phyloP scores from a whole-genome alignment of 2,888 invertebrate genomes.

The Troides aeacus region DNA sequence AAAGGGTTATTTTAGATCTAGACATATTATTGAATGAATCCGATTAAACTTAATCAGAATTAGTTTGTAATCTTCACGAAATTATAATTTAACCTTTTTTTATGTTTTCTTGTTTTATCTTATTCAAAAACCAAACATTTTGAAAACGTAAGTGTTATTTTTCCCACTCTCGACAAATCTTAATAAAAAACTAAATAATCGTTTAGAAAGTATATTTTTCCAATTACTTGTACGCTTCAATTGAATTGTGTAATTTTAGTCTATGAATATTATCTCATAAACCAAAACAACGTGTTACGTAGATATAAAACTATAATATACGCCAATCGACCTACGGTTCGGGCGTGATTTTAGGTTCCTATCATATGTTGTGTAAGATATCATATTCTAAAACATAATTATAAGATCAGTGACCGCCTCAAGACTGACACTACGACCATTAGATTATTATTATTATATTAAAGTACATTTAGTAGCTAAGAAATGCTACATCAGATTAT shows the following conservation, averaged over 20 bases:
- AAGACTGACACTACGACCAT: constrained; percentile 34
- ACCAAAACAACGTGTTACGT: constrained; percentile 24
- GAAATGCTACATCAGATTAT: background rate
- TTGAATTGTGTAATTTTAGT: background rate
- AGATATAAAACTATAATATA: constrained; percentile 11
- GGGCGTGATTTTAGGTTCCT: constrained; percentile 11
- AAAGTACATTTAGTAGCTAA: background rate
- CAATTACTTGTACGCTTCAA: background rate
- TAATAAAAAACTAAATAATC: background rate
- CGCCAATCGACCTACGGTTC: constrained; percentile 1
- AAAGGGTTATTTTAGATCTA: too few relatives aligned
- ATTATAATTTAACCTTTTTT: too few relatives aligned
- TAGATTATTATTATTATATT: background rate
- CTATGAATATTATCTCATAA: constrained; percentile 2
- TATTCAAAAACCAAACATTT: background rate
- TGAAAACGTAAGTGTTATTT: background rate
- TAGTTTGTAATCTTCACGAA: too few relatives aligned
- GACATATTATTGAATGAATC: too few relatives aligned
- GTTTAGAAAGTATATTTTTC: constrained; percentile 1
- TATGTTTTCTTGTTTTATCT: background rate
- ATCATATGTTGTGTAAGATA: constrained; percentile 53
- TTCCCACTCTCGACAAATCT: background rate
- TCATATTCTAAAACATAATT: constrained; percentile 45
- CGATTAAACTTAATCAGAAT: too few relatives aligned
- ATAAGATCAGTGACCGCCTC: constrained; percentile 60